These are phyloP conservation scores for Mormyrus lacerda DNA, from an alignment of 2,113 vertebrate species.

Conservation along the genomic window DNA sequence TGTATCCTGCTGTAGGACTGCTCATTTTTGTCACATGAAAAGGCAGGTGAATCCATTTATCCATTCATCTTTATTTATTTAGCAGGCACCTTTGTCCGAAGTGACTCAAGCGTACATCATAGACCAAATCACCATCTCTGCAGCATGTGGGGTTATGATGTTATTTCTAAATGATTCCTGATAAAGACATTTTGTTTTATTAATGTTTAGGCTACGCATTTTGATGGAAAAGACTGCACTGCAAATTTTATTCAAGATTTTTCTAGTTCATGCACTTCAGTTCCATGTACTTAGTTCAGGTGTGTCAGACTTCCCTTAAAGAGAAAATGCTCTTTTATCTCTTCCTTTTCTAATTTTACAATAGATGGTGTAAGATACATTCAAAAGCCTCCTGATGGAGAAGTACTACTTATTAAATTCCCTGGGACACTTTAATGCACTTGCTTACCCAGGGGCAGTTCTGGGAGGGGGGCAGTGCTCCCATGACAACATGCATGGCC, in stretches of 20 bases:
- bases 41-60: background rate
- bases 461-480: too few species aligned
- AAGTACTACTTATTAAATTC: background rate
- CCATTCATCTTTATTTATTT: background rate
- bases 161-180: background rate
- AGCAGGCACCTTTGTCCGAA: background rate
- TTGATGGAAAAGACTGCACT: background rate
- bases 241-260: background rate
- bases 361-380: background rate
- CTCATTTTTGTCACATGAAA: background rate
- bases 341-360: background rate
- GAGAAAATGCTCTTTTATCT: background rate
- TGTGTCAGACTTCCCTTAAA: background rate
- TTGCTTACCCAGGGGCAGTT: too few species aligned
- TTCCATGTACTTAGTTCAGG: background rate
- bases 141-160: background rate
- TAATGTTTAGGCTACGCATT: background rate
- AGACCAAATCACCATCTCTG: background rate
- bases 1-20: background rate
- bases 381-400: background rate
- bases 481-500: too few species aligned
- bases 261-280: background rate
- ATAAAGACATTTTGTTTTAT: background rate
- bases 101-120: background rate
- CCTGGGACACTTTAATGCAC: background rate